Percentiles rank a stretch among this genome's conserved stretches.
Conservation (phyloP, 2,797 vertebrate genomes). For the Ammospiza maritima region DNA sequence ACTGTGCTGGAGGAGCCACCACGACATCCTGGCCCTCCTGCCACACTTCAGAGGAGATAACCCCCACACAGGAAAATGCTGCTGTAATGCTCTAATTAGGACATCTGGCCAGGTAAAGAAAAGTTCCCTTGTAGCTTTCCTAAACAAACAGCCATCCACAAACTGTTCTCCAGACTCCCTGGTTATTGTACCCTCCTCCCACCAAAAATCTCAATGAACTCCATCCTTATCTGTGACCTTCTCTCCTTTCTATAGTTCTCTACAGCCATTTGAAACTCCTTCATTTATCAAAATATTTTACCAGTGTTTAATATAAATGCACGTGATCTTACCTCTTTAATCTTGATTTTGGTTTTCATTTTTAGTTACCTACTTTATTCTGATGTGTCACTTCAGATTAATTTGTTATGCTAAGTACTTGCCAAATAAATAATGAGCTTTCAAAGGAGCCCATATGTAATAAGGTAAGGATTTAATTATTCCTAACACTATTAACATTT, state of each 20-base stretch:
- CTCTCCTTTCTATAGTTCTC: not conserved
- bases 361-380: constrained; percentile 28
- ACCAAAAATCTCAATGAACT: not conserved
- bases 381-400: constrained; percentile 54
- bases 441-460: constrained; percentile 50
- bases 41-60: not conserved
- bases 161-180: not conserved
- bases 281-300: not conserved
- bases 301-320: not conserved
- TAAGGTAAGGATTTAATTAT: constrained; percentile 63
- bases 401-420: constrained; percentile 65
- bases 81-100: accelerated
- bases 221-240: not conserved
- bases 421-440: constrained; percentile 68
- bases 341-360: constrained; percentile 44
- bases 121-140: not conserved
- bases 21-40: not conserved
- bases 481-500: constrained; percentile 56
- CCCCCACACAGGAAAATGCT: not conserved
- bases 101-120: not conserved
- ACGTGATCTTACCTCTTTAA: not conserved
- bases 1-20: not conserved
- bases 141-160: not conserved
- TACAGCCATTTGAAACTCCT: not conserved
- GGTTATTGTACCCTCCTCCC: not conserved